Conservation (phyloP, 2,113 vertebrate species). For the Percopsis transmontana region DNA sequence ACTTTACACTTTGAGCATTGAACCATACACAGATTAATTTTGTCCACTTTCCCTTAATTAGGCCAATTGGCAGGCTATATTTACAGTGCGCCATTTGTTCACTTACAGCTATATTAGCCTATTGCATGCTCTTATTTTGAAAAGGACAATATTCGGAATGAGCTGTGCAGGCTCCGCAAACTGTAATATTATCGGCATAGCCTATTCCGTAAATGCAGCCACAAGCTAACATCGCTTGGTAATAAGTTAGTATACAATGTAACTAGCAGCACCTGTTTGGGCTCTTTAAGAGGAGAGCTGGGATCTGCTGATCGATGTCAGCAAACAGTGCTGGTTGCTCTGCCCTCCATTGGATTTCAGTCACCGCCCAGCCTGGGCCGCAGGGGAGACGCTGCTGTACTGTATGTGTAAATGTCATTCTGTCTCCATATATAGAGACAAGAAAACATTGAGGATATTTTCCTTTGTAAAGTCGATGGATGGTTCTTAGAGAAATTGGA, state of each 20-base stretch:
- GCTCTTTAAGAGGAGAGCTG: constrained; percentile 67
- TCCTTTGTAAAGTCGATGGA: constrained; percentile 1
- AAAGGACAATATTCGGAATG: too few species aligned
- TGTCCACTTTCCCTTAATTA: too few species aligned
- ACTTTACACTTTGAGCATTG: too few species aligned
- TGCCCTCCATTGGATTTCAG: background rate
- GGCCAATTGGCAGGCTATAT: too few species aligned
- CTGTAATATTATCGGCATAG: too few species aligned
- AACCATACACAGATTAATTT: too few species aligned
- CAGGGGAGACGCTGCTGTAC: background rate
- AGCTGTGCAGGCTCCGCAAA: too few species aligned
- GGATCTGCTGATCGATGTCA: constrained; percentile 57
- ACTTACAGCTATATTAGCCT: too few species aligned
- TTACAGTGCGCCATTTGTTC: too few species aligned
- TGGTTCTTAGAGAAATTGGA: background rate
- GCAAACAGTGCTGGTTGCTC: constrained; percentile 15
- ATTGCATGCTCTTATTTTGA: too few species aligned
- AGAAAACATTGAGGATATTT: background rate
- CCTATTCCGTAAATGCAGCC: too few species aligned
- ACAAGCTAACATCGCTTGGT: too few species aligned
- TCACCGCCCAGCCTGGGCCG: constrained; percentile 37
- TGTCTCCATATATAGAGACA: constrained; percentile 2
- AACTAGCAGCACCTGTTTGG: constrained; percentile 12
- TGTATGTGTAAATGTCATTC: background rate
- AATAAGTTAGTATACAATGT: background rate